Evolutionary conservation across 2,888 invertebrate species (phyloP).

Genomic region (Thecophora atra): DNA sequence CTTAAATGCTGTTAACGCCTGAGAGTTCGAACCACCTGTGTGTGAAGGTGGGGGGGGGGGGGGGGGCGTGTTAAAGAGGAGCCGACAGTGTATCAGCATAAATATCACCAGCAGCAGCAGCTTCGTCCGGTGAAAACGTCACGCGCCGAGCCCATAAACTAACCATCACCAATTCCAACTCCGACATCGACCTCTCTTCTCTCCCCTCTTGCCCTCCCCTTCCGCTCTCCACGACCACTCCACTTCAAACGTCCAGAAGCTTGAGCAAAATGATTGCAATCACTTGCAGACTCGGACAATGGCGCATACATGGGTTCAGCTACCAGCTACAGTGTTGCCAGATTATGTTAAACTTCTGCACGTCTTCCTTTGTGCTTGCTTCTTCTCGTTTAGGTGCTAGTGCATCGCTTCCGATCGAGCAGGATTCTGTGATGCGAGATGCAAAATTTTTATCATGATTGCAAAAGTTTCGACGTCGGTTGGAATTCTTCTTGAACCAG

Average conservation of each 20-base stretch:
- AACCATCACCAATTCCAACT: conserved; percentile 19
- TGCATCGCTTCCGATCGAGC: conserved; percentile 31
- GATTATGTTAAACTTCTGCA: conserved; percentile 10
- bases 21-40: neutral
- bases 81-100: conserved; percentile 34
- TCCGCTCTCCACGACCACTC: neutral
- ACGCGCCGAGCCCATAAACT: conserved; percentile 53
- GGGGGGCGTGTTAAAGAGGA: too few relatives aligned
- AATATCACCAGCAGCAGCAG: conserved; percentile 19
- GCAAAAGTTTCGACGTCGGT: conserved; percentile 50
- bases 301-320: neutral
- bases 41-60: neutral
- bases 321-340: neutral
- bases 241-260: neutral
- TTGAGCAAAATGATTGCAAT: neutral
- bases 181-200: conserved; percentile 17
- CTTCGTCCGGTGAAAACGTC: conserved; percentile 47
- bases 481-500: neutral
- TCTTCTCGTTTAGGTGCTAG: conserved; percentile 50
- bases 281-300: conserved; percentile 12
- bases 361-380: neutral
- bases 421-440: conserved; percentile 28
- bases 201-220: neutral
- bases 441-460: conserved; percentile 53
- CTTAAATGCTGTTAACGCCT: conserved; percentile 49